Base-by-base conservation (phyloP, 1,140 invertebrate genomes). In the Drosophila nigromelanica region DNA sequence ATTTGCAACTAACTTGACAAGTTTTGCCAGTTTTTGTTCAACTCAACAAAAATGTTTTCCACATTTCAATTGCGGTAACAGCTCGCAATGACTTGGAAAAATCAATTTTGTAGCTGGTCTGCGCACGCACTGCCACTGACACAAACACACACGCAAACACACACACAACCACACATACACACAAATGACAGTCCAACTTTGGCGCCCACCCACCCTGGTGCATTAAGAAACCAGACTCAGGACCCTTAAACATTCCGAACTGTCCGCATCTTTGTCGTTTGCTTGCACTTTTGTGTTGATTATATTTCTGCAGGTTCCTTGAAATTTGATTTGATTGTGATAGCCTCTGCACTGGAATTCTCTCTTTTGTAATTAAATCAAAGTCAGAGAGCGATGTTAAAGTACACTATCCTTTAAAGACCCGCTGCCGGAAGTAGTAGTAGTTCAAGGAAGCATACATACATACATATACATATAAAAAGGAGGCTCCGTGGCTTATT, bases 31-130 rank as follows among this genome's bases (percentile, higher is more conserved):
- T 39, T 56, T 72, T 58, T 33, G 27, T 24, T 12, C 39, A 58
- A 50, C 8, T 5, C 24, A 51, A 42, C 18, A 48, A 48, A 55
- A 73, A 54, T 72, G 45, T 55, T 56, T 64, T 63, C 10, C 21
- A 39, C 27, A 39, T 67, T 67, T 45, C 47, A 42, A 42, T 70
- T 80, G 42, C 83, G 76, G 69, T 80, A 81, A 71, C 68, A 72
- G 67, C 63, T 66, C 73, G 47, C 61, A 86, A 47, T 69, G 68
- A 70, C 77, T 89, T 73, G 80, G 83, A 89, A 89, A 89, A 89
- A 89, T 89, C 83, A 89, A 89, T 89, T 89, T 89, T 83, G 86
- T 54, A 78, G 61, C 61, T 64, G 45, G 67, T 79, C 77, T 85
- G 81, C 80, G 81, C 76, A 85, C 75, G 73, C 67, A 85, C 68